Evolutionary conservation across 1,140 invertebrate genomes (phyloP).

Genomic region (Callitettix versicolor): DNA sequence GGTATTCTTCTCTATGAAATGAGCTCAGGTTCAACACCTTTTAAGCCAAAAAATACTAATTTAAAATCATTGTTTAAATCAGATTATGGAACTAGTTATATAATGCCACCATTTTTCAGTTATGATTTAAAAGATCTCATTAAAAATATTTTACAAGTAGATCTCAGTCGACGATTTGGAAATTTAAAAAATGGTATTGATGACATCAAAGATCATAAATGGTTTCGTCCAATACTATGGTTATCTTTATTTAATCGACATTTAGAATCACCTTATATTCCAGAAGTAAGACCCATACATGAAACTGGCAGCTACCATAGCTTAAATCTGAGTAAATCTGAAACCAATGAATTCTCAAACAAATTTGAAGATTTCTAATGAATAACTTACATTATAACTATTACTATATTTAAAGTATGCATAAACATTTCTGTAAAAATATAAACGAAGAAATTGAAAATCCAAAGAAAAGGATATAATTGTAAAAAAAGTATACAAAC

Average conservation of each 20-base stretch:
- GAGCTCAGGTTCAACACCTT: slow-evolving; percentile 73
- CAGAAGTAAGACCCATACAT: too few relatives aligned
- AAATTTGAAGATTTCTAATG: too few relatives aligned
- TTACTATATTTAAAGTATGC: too few relatives aligned
- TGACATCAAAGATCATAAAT: slow-evolving; percentile 52
- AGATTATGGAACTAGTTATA: slow-evolving; percentile 65
- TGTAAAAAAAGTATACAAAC: too few relatives aligned
- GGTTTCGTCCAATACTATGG: slow-evolving; percentile 20
- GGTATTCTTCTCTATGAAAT: slow-evolving; percentile 81
- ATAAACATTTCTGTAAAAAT: too few relatives aligned
- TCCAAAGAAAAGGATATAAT: too few relatives aligned
- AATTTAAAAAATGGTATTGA: slow-evolving; percentile 70
- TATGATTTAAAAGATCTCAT: slow-evolving; percentile 76
- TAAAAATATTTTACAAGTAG: slow-evolving; percentile 72
- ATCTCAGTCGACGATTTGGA: slow-evolving; percentile 82
- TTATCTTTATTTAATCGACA: slow-evolving; percentile 24
- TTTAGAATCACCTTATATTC: slow-evolving; percentile 16
- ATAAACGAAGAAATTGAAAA: too few relatives aligned
- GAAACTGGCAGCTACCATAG: too few relatives aligned
- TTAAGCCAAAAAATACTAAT: slow-evolving; percentile 70
- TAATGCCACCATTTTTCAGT: slow-evolving; percentile 54
- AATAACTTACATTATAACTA: too few relatives aligned
- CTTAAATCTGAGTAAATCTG: too few relatives aligned
- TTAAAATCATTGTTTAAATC: slow-evolving; percentile 89
- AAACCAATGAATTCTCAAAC: too few relatives aligned